Conservation (phyloP, 2,797 vertebrate species). For the Sardinella longiceps region DNA sequence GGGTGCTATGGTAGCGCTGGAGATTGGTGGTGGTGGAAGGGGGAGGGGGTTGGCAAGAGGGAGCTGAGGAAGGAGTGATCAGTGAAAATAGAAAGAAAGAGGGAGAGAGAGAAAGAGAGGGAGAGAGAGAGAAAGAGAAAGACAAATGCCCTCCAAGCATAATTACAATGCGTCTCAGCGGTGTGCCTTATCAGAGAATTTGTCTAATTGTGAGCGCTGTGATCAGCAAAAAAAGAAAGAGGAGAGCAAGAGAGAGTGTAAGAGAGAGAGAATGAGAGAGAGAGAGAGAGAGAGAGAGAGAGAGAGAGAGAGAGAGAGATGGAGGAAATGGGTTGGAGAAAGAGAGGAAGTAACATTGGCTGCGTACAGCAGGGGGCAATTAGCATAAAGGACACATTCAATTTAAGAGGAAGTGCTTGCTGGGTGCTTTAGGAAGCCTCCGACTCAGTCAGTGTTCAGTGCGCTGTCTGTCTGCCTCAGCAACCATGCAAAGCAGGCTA, state of each 20-base stretch:
- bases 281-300: slow-evolving; percentile 15
- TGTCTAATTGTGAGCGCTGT: slow-evolving; percentile 73
- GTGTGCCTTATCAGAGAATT: slow-evolving; percentile 69
- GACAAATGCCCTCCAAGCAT: slow-evolving; percentile 72
- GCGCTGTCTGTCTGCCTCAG: slow-evolving; percentile 42
- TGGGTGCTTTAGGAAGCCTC: slow-evolving; percentile 34
- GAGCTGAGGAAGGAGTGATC: not conserved
- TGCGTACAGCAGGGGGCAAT: slow-evolving; percentile 52
- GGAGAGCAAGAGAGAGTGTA: slow-evolving; percentile 28
- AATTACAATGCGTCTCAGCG: slow-evolving; percentile 70
- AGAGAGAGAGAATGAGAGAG: not conserved
- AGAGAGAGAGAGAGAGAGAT: not conserved
- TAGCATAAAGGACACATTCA: slow-evolving; percentile 65
- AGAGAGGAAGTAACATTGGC: slow-evolving; percentile 32
- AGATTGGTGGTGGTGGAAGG: not conserved
- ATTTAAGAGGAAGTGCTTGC: slow-evolving; percentile 51
- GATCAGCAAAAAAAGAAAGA: slow-evolving; percentile 62
- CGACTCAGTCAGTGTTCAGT: no score
- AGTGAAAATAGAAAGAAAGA: not conserved
- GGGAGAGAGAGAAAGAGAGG: not conserved
- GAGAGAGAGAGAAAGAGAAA: slow-evolving; percentile 31
- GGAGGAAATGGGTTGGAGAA: slow-evolving; percentile 28
- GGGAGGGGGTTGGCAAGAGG: not conserved
- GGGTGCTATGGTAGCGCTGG: not conserved
- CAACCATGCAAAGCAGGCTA: not conserved